Percentiles rank a stretch among this genome's conserved stretches.
Conservation (phyloP, 2,888 invertebrate genomes). For the Chaetoderma sp. region DNA sequence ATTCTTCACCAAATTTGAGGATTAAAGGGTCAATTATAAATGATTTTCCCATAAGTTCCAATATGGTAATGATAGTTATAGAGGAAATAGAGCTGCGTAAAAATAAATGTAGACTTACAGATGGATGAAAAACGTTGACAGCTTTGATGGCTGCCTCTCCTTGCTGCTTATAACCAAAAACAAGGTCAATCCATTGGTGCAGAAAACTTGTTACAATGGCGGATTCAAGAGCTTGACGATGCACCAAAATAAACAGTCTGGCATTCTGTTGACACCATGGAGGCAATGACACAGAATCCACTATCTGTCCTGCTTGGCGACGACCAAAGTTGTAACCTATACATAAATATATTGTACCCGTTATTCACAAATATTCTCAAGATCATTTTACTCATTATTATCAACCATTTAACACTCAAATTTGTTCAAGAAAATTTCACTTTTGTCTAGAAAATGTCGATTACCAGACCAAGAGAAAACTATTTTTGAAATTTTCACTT, state of each 20-base stretch:
- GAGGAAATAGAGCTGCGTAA: neutral
- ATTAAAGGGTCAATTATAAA: neutral
- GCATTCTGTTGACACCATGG: slow-evolving; percentile 68
- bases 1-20: too few species aligned
- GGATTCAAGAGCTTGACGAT: slow-evolving; percentile 67
- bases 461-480: too few species aligned
- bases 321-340: slow-evolving; percentile 83
- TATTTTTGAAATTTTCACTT: too few species aligned
- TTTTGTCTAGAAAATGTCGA: too few species aligned
- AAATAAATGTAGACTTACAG: slow-evolving; percentile 72
- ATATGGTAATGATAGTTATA: neutral
- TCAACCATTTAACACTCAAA: too few species aligned
- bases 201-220: slow-evolving; percentile 58
- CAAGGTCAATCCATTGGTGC: slow-evolving; percentile 67
- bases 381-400: too few species aligned
- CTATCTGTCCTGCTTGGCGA: slow-evolving; percentile 76
- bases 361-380: too few species aligned
- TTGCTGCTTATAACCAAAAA: slow-evolving; percentile 76
- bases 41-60: neutral
- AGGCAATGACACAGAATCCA: slow-evolving; percentile 60
- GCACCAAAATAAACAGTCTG: slow-evolving; percentile 63
- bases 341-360: too few species aligned
- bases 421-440: too few species aligned
- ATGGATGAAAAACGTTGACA: slow-evolving; percentile 76
- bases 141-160: slow-evolving; percentile 67